Base-by-base conservation (phyloP, 2,113 vertebrate genomes). In the Cercopithecus mona region DNA sequence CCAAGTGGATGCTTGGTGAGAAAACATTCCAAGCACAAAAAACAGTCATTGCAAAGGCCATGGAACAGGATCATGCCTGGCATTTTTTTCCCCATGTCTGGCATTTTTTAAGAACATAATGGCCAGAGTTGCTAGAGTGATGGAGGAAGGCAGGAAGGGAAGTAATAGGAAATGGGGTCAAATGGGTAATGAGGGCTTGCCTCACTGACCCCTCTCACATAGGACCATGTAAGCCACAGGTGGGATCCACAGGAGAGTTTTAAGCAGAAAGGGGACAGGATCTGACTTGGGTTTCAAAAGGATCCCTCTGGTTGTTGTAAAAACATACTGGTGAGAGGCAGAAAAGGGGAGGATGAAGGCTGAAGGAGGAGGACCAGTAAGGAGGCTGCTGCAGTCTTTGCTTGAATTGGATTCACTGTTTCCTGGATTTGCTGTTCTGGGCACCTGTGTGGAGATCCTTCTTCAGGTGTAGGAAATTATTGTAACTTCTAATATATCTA, bases 21-120 rank as follows among this genome's bases (percentile, higher is more conserved):
- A 76, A 30, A 81, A 57, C 40, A 72, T 89, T 96, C 23, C 35
- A 87, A 86, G 25, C n/a, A 93, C 55, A 93, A 96, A 93, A 20
- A 70, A 82, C 5, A 72, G 27, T 70, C 52, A 94, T n/a, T 85
- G 64, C 35, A 88, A 88, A 94, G 45, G 23, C 70, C n/a, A 70
- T 68, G 40, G 43, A 83, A 8, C 27, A 89, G 55, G 40, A 61
- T 16, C 3, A 2, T 87, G n/a, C 52, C 64, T 96, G 72, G 45
- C 59, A 59, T 61, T 80, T 76, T 38, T 45, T 87, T 43, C 13
- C 64, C 72, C 55, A 78, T 61, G 30, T 32, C 38, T 93, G 10
- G 11, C 72, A 94, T 48, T 96, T 93, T 50, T 90, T 57, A 94
- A 97, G 70, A 96, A 90, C 59, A 96, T 92, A 81, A 96, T 94